Evolutionary conservation across 1,140 invertebrate species (phyloP).

Genomic region (Heterodera carotae): DNA sequence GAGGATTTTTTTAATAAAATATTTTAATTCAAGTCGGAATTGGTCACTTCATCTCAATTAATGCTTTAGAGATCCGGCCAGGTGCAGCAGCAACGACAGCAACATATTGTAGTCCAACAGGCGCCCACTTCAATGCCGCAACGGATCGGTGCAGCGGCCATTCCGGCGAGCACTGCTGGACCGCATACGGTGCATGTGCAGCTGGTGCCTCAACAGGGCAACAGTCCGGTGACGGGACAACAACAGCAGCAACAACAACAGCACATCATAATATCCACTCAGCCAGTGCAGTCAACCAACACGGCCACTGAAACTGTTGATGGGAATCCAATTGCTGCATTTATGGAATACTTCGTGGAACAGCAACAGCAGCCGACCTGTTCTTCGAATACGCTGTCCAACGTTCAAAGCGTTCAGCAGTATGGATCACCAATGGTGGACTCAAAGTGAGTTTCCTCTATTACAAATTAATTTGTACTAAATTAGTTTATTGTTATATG

Average conservation of each 20-base stretch:
- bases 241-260: conserved; percentile 24
- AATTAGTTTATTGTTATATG: too few relatives aligned
- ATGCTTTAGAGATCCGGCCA: conserved; percentile 1
- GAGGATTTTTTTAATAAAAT: too few relatives aligned
- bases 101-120: conserved; percentile 12
- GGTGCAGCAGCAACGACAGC: conserved; percentile 11
- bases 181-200: conserved; percentile 32
- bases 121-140: conserved; percentile 18
- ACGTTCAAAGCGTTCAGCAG: conserved; percentile 3
- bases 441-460: conserved; percentile 19
- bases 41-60: too few relatives aligned
- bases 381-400: conserved; percentile 20
- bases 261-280: conserved; percentile 44
- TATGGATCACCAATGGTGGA: conserved; percentile 13
- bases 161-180: conserved; percentile 1
- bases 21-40: too few relatives aligned
- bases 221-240: conserved; percentile 13
- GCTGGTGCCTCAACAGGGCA: conserved; percentile 23
- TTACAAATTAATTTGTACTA: too few relatives aligned
- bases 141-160: background rate
- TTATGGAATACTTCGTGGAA: conserved; percentile 49
- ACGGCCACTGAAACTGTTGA: conserved; percentile 35
- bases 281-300: conserved; percentile 30
- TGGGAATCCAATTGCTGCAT: conserved; percentile 39
- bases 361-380: conserved; percentile 39